Base-by-base conservation (phyloP, 2,888 invertebrate genomes). In the Drosophila mimetica region DNA sequence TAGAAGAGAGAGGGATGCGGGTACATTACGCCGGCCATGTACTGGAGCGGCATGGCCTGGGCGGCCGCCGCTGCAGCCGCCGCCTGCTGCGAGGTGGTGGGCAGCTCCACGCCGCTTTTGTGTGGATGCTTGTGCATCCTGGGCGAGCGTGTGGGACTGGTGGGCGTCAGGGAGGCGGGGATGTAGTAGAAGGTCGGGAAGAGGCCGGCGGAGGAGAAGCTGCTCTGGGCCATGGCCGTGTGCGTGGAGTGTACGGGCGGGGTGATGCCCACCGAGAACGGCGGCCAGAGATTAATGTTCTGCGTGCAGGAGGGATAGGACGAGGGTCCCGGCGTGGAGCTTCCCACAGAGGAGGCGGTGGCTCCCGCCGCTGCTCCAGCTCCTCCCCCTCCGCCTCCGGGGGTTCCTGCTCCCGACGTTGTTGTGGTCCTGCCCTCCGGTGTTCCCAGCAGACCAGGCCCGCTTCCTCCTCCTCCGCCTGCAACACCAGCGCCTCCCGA, bases 21-120 rank as follows among this genome's bases (percentile, higher is more conserved):
- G 83, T 94, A 94, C 90, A 94, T 92, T 75, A 94, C 91, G 3
- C 93, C 93, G 4, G 94, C 92, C 92, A 95, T 93, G 76, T 94
- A 95, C 78, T 94, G 94, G 74, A 95, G 93, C 93, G 93, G 79
- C 80, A 90, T 60, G 0, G 89, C 55, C 28, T 57, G 55, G 2
- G 55, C 55, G 18, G 77, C 58, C 1, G 58, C 57, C 8, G 73
- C 59, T 0, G 77, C 73, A 1, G 75, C 71, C 1, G 77, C 73
- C 2, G 76, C 71, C 1, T 88, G 76, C 39, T 86, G 89, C 0
- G 90, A 86, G 1, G 89, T 85, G 58, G 75, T 84, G 8, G 90
- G 79, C 55, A 81, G 74, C 2, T 88, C 86, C 14, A 77, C 18
- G 51, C 14, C 32, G 44, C 14, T 54, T 47, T 65, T 79, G 32